These are phyloP conservation scores for Aphelenchoides avenae DNA, from an alignment of 1,140 invertebrate genomes.

Conservation along the genomic window DNA sequence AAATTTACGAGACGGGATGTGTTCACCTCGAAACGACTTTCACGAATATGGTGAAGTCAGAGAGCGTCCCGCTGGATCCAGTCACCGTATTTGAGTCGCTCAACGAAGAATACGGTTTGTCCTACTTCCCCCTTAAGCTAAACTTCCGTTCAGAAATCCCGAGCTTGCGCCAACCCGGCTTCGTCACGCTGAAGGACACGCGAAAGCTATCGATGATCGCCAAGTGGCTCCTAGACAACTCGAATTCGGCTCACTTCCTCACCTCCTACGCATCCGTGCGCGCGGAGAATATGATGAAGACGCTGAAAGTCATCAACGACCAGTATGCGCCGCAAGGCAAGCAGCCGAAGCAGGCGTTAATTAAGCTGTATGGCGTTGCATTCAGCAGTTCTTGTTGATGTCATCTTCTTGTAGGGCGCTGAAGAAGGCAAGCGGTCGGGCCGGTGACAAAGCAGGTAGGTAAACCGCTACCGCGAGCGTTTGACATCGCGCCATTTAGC, in stretches of 20 bases:
- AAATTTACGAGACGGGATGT: constrained; percentile 51
- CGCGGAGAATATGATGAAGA: constrained; percentile 51
- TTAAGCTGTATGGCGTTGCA: too few species aligned
- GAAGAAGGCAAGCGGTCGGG: constrained; percentile 39
- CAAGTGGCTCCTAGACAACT: constrained; percentile 39
- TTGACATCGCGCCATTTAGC: too few species aligned
- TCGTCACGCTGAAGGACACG: constrained; percentile 46
- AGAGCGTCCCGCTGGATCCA: constrained; percentile 39
- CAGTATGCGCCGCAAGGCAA: constrained; percentile 33
- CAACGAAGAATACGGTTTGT: constrained; percentile 56
- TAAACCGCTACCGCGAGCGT: background rate
- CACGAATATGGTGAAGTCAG: constrained; percentile 34
- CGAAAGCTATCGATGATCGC: constrained; percentile 38
- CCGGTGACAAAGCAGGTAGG: constrained; percentile 4
- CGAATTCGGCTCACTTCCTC: constrained; percentile 30
- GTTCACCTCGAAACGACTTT: constrained; percentile 53
- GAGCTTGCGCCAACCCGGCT: constrained; percentile 24
- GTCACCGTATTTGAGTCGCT: constrained; percentile 43
- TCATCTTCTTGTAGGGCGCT: constrained; percentile 43
- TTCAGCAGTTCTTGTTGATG: too few species aligned
- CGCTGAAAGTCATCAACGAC: constrained; percentile 34
- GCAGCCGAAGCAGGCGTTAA: constrained; percentile 24
- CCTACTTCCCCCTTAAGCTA: too few species aligned
- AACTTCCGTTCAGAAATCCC: constrained; percentile 49
- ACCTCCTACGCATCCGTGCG: constrained; percentile 30